Conservation (phyloP, 2,797 vertebrate genomes). For the Hapalemur alaotrensis region DNA sequence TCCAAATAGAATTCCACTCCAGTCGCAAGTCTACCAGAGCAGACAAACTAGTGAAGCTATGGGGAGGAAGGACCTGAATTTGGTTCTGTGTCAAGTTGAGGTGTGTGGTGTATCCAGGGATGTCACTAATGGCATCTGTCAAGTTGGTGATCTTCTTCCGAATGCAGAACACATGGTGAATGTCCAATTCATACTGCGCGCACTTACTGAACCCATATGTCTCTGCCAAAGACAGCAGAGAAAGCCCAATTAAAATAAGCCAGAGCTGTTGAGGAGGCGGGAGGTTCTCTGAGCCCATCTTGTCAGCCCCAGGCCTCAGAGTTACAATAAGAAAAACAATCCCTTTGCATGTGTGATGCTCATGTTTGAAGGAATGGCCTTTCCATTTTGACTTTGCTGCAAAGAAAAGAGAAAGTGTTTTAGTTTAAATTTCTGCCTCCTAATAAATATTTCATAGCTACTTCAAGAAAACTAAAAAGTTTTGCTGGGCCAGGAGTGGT, state of each 20-base stretch:
- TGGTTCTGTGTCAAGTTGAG: conserved; percentile 80
- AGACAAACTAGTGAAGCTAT: conserved; percentile 80
- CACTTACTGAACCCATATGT: conserved; percentile 87
- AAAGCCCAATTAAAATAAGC: conserved; percentile 40
- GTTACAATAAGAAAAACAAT: not conserved
- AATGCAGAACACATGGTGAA: conserved; percentile 80
- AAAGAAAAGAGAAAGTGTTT: conserved; percentile 30
- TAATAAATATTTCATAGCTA: conserved; percentile 25
- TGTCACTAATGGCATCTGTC: conserved; percentile 77
- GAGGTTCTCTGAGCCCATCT: not conserved
- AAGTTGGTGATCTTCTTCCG: conserved; percentile 64
- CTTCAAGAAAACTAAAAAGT: conserved; percentile 25
- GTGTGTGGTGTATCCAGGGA: conserved; percentile 77
- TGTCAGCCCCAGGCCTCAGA: not conserved
- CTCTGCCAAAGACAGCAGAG: conserved; percentile 72
- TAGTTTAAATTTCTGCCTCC: conserved; percentile 19
- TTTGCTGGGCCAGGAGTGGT: too few relatives aligned
- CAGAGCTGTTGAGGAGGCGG: not conserved
- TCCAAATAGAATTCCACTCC: conserved; percentile 71
- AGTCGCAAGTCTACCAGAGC: conserved; percentile 79
- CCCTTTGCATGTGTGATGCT: not conserved
- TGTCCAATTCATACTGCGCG: conserved; percentile 74
- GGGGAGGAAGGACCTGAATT: conserved; percentile 66
- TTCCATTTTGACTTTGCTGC: conserved; percentile 26
- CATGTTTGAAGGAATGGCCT: not conserved